These are phyloP conservation scores for Pocillopora meandrina DNA, from an alignment of 92 coral and sea anemone genomes.

Conservation along the genomic window DNA sequence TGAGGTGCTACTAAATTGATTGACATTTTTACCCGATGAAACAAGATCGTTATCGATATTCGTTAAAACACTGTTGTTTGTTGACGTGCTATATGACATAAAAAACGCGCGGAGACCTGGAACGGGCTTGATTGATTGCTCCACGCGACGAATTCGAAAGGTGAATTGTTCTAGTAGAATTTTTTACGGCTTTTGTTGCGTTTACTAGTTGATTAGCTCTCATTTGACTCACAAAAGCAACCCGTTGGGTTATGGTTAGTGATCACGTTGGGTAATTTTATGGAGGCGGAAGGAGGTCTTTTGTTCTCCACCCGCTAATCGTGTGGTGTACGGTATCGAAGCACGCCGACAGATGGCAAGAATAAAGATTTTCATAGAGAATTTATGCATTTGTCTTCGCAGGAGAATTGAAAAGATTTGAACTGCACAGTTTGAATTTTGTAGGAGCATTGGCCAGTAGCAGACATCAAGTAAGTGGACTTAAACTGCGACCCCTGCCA, in stretches of 20 bases:
- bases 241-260: neutral
- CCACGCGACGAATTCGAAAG: neutral
- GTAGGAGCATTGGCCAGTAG: too few species aligned
- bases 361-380: too few species aligned
- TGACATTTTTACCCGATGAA: neutral
- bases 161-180: neutral
- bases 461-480: too few species aligned
- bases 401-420: too few species aligned
- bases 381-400: too few species aligned
- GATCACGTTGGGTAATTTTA: neutral
- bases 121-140: neutral
- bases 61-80: neutral
- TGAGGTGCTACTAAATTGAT: neutral
- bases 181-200: neutral
- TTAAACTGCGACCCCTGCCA: too few species aligned
- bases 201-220: neutral
- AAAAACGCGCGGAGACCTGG: conserved; percentile 16
- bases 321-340: neutral
- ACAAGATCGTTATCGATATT: neutral
- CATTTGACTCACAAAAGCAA: neutral
- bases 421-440: too few species aligned
- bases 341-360: too few species aligned
- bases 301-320: neutral
- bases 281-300: neutral
- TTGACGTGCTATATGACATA: too few species aligned